Conservation (phyloP, 2,797 vertebrate genomes). For the Leptatherina wallacei region DNA sequence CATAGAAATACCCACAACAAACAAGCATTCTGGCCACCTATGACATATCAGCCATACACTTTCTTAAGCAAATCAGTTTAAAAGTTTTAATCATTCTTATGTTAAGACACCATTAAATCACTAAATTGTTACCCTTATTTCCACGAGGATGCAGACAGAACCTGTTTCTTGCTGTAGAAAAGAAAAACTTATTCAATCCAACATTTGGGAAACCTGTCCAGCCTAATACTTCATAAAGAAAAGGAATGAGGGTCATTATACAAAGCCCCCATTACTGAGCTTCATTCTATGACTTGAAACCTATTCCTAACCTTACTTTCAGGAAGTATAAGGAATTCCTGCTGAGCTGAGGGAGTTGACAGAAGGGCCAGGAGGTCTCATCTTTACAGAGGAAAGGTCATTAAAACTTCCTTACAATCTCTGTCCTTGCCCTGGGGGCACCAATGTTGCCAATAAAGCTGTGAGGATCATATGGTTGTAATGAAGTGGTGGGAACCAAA, state of each 20-base stretch:
- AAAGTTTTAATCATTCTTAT: constrained; percentile 44
- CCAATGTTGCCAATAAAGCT: constrained; percentile 63
- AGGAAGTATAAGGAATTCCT: constrained; percentile 70
- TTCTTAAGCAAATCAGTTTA: constrained; percentile 40
- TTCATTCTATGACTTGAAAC: constrained; percentile 42
- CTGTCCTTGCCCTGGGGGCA: constrained; percentile 51
- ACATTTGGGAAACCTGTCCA: constrained; percentile 9
- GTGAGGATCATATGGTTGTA: constrained; percentile 73
- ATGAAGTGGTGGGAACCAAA: constrained; percentile 69
- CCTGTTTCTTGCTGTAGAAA: constrained; percentile 8
- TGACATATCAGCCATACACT: constrained; percentile 49
- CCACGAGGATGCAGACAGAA: constrained; percentile 17
- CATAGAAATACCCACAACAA: constrained; percentile 72
- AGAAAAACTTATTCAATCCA: background rate
- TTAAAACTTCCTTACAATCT: constrained; percentile 61
- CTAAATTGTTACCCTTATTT: constrained; percentile 9
- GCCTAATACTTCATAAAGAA: constrained; percentile 7
- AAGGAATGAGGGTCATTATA: constrained; percentile 24
- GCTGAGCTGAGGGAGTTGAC: constrained; percentile 58
- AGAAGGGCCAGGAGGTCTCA: constrained; percentile 53
- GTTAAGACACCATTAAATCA: constrained; percentile 34
- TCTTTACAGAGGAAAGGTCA: constrained; percentile 58
- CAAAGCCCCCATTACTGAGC: constrained; percentile 19
- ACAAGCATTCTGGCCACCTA: constrained; percentile 48
- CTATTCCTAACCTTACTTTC: constrained; percentile 51